Base-by-base conservation (phyloP, 1,140 invertebrate genomes). In the Olivierus martensii region DNA sequence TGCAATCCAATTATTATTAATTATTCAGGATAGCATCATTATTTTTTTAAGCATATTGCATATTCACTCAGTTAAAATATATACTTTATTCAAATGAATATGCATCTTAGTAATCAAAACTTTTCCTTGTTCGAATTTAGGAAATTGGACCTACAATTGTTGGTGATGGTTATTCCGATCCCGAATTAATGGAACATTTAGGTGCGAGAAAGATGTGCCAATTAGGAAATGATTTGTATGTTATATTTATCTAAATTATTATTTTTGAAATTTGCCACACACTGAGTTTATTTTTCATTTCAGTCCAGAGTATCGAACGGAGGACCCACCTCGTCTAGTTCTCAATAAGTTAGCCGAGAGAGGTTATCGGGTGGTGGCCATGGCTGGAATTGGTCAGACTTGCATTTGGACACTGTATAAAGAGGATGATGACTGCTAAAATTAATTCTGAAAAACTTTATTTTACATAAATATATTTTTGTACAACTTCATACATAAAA, bases 381-480 rank as follows among this genome's bases (percentile, higher is more conserved):
- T 69, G 63, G 63, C 69, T 52, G 71, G 71, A 7, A 61, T 72
- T 35, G 71, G 70, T 3, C 71, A 73, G 55, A 73, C 71, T 14
- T 72, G 68, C 57, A 63, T 72, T 6, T 73, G 71, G 71, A 73
- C 71, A 12, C 53, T 73, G n/a, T 57, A 69, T 51, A 57, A 52
- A 17, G 49, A 55, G 28, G 0, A 9, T 9, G 2, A 28, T 9
- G 28, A 9, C 4, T 28, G 28, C 4, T 28, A 28, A 28, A 28
- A 28, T 6, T 28, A 28, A 9, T 28, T 28, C 4, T 28, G 1
- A 6, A 6, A 9, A 2, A 28, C 9, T 28, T 28, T 28, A 28
- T 28, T 28, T 28, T 28, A 9, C 28, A 28, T n/a, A n/a, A n/a
- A n/a, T n/a, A n/a, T 28, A 28, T 28, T 28, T 28, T 28, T 28